Base-by-base conservation (phyloP, 2,113 vertebrate species). In the Etia nguti region DNA sequence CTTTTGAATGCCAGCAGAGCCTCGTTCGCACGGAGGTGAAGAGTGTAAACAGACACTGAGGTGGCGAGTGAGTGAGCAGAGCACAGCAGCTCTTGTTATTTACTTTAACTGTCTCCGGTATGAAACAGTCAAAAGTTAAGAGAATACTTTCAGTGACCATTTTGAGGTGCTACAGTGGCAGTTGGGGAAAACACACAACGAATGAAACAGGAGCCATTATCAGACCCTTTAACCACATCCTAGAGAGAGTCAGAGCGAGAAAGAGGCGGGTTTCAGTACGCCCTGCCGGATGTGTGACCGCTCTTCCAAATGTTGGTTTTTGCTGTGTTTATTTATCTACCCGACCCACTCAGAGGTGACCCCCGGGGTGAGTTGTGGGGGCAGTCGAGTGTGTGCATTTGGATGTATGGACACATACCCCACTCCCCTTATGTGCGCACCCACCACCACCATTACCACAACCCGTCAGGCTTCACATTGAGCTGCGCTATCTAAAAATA, bases 261-360 rank as follows among this genome's bases (percentile, higher is more conserved):
- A 59, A 77, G 84, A 87, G 86, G 91, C 36, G 79, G 84, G 80
- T 60, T 82, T 65, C 82, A 92, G 84, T 57, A 31, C 87, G 46
- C 46, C 15, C 22, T 85, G 80, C 90, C 89, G 93, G 93, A 95
- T 92, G 91, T 73, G 48, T 82, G 81, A 91, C 93, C 85, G 41
- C 90, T 94, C 93, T 60, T 82, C 88, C 59, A 93, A 93, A 92
- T 93, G 93, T 94, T 94, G 92, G 80, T 93, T 94, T 95, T 92
- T 88, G 88, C 88, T 3, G 34, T 95, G 83, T 95, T 94, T 95
- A 92, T 95, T 95, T 95, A 94, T 89, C 92, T 88, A 86, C 87
- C 91, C 90, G 38, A 85, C 93, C 93, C 92, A 94, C 95, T 95
- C 94, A 92, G 92, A 88, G 87, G 81, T 95, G 93, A 95, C 91